phyloP scores from a whole-genome alignment of 2,888 invertebrate species.

The Tiphia femorata region DNA sequence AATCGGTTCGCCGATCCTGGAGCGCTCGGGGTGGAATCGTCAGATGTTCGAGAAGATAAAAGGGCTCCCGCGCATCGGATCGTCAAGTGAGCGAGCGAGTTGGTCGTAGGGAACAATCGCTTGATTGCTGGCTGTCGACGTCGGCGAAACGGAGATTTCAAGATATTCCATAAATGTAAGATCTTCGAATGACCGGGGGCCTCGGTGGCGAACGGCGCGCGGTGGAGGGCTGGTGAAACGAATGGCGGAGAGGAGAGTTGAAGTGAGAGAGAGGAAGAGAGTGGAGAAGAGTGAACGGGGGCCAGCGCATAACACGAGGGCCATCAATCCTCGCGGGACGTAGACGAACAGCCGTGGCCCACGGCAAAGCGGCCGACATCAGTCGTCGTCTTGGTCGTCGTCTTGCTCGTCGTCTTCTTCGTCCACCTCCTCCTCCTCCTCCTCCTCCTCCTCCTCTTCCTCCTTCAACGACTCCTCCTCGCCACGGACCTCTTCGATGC shows the following conservation, averaged over 20 bases:
- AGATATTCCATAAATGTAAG: conserved; percentile 67
- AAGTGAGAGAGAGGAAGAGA: conserved; percentile 1
- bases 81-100: not conserved
- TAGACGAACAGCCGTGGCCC: conserved; percentile 64
- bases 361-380: conserved; percentile 64
- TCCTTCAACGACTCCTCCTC: conserved; percentile 39
- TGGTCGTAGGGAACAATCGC: conserved; percentile 46
- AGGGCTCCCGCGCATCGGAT: conserved; percentile 6
- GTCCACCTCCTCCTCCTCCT: no score
- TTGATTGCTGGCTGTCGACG: conserved; percentile 47
- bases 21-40: conserved; percentile 8
- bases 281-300: conserved; percentile 19
- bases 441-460: conserved; percentile 35
- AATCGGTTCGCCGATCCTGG: no score
- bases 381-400: conserved; percentile 42
- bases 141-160: conserved; percentile 54
- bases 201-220: conserved; percentile 20
- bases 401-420: conserved; percentile 39
- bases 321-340: conserved; percentile 66
- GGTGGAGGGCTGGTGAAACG: conserved; percentile 4
- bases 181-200: conserved; percentile 43
- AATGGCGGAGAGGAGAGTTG: conserved; percentile 1
- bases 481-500: conserved; percentile 37
- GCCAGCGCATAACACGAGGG: conserved; percentile 48
- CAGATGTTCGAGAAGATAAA: conserved; percentile 37